Evolutionary conservation across 2,888 invertebrate species (phyloP), one percentile per base, ranked within the genome.

Genomic region (Nomada ferruginata): DNA sequence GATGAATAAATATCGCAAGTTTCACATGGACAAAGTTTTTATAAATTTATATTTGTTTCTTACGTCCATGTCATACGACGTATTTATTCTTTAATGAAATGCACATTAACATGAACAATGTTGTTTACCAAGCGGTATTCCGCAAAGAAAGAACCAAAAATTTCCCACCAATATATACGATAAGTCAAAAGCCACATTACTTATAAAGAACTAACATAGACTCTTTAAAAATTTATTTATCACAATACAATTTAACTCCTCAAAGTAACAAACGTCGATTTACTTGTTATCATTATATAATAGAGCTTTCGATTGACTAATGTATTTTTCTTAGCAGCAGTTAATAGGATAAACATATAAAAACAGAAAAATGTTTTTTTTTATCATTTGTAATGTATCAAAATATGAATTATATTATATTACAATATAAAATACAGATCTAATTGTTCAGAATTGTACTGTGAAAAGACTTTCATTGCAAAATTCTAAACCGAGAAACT

Each of bases 191-290:
- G n/a, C 50, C 15, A 52, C n/a, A 13, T 9, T 3, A 52, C 4
- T 26, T 64, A 64, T 18, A 18, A 15, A 23, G 23, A 26, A 50
- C 3, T 13, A 47, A 47, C 10, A 47, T 11, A 15, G 47, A 47
- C 47, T 47, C 2, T 15, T 13, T 47, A 47, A 47, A 47, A 47
- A 47, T 47, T 13, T 11, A 47, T 47, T 13, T 47, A 15, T 15
- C 11, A 15, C 15, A 11, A 15, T 15, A 15, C 11, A 13, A 47
- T 47, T 47, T 47, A 47, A 15, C 47, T 47, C 15, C 15, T 15
- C 10, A 53, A 53, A 53, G n/a, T 53, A n/a, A 53, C 53, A 53
- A 53, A n/a, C n/a, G n/a, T 53, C 53, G n/a, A 53, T 53, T 7
- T n/a, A n/a, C n/a, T n/a, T 53, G 9, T 53, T 20, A 9, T 53